phyloP scores from a whole-genome alignment of 2,113 vertebrate species.

The Anhinga anhinga region DNA sequence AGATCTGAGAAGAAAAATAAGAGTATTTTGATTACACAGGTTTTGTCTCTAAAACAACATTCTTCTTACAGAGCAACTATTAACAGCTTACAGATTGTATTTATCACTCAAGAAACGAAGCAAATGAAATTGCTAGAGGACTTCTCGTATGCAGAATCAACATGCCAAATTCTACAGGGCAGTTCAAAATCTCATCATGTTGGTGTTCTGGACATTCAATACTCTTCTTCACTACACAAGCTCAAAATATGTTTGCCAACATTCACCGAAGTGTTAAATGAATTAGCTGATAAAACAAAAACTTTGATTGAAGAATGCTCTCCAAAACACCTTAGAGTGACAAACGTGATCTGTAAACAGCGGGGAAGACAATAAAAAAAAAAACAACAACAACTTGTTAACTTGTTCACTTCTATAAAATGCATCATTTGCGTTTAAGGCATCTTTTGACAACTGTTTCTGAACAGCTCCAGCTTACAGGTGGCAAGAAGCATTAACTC shows the following conservation, averaged over 20 bases:
- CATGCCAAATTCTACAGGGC: not conserved
- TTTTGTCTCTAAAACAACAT: not conserved
- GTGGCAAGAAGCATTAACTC: not conserved
- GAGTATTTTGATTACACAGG: not conserved
- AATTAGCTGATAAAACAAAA: not conserved
- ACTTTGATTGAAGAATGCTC: not conserved
- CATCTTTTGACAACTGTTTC: not conserved
- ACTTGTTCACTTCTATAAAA: not conserved
- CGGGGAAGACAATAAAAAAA: not conserved
- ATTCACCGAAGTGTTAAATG: not conserved
- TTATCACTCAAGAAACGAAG: not conserved
- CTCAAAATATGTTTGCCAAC: not conserved
- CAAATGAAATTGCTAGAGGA: not conserved
- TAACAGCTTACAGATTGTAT: not conserved
- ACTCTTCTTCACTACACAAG: not conserved
- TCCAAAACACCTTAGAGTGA: not conserved
- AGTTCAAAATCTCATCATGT: not conserved
- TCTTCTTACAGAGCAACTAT: not conserved
- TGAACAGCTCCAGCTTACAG: not conserved
- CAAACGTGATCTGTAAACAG: not conserved
- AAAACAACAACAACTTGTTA: no score
- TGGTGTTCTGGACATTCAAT: not conserved
- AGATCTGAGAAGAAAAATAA: conserved; percentile 78
- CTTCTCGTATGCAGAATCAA: not conserved
- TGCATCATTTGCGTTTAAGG: not conserved